Evolutionary conservation across 2,888 invertebrate genomes (phyloP), one percentile per base, ranked within the genome.

Genomic region (Heliconius hortense): DNA sequence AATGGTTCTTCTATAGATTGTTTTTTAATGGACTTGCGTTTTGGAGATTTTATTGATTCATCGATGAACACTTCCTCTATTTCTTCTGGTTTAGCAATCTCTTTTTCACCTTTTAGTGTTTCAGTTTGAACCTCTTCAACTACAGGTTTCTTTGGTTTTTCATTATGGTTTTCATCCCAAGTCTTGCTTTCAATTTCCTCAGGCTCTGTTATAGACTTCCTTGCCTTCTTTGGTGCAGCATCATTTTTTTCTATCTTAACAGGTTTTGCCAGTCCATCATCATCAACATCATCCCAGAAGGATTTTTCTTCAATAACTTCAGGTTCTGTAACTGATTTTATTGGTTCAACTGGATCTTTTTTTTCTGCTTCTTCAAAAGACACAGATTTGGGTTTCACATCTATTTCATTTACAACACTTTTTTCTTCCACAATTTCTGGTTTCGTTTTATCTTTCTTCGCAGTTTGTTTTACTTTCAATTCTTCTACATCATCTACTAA

Each of bases 11-110:
- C 92, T 75, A 90, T 82, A 75, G 90, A 84, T 79, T 92, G 85
- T 86, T 90, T 91, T 89, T 89, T 93, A 82, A 92, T 80, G 5
- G 92, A 91, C 89, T 92, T 93, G 85, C 90, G 91, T 84, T 92
- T 93, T 11, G 91, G 82, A 56, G 89, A 84, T 75, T 87, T 90
- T 59, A 92, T 72, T 18, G 87, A 89, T 82, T 91, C 91, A 21
- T 90, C 87, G 15, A 90, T 83, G 18, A 87, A 77, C 2, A 90
- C 86, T 82, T 94, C 90, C 86, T 91, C 88, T 60, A 90, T 86
- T 8, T 82, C 77, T 81, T 94, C 92, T 63, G 93, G 89, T 81
- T 90, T 87, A 1, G 91, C 91, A 2, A 82, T 82, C 74, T 85
- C 84, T 70, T 90, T 91, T 78, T 88, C 83, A 48, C 86, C 89